These are phyloP conservation scores for Acleris cristana DNA, from an alignment of 2,888 invertebrate species.

Conservation along the genomic window DNA sequence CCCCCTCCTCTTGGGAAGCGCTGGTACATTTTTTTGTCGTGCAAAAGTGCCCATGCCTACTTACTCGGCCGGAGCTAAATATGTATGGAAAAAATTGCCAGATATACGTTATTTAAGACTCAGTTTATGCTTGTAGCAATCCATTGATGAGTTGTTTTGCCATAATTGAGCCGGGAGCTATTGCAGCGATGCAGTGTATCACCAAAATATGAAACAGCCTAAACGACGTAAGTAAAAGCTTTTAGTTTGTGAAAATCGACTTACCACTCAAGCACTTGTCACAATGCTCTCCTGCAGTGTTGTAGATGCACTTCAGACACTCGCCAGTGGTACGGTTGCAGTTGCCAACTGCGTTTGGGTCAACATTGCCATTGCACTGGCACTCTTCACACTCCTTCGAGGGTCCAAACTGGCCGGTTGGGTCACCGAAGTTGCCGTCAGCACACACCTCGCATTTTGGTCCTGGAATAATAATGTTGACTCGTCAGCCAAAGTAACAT, in stretches of 20 bases:
- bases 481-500: neutral
- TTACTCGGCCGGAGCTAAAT: too few species aligned
- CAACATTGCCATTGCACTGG: constrained; percentile 96
- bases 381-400: constrained; percentile 92
- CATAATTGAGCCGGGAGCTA: too few species aligned
- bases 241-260: constrained; percentile 36
- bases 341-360: constrained; percentile 97
- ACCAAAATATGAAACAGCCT: too few species aligned
- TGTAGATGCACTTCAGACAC: constrained; percentile 98
- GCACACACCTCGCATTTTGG: constrained; percentile 94
- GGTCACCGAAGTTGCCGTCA: constrained; percentile 97
- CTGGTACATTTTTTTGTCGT: too few species aligned
- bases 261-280: constrained; percentile 95
- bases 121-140: too few species aligned
- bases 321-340: constrained; percentile 98
- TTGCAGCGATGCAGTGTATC: too few species aligned
- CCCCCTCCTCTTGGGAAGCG: too few species aligned
- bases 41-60: too few species aligned
- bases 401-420: constrained; percentile 85
- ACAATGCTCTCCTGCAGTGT: constrained; percentile 95
- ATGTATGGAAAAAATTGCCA: too few species aligned
- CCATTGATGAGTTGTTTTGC: too few species aligned
- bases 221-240: too few species aligned
- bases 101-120: too few species aligned
- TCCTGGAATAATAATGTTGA: constrained; percentile 70